These are phyloP conservation scores for Zygaena filipendulae DNA, from an alignment of 2,888 invertebrate genomes.

Conservation along the genomic window DNA sequence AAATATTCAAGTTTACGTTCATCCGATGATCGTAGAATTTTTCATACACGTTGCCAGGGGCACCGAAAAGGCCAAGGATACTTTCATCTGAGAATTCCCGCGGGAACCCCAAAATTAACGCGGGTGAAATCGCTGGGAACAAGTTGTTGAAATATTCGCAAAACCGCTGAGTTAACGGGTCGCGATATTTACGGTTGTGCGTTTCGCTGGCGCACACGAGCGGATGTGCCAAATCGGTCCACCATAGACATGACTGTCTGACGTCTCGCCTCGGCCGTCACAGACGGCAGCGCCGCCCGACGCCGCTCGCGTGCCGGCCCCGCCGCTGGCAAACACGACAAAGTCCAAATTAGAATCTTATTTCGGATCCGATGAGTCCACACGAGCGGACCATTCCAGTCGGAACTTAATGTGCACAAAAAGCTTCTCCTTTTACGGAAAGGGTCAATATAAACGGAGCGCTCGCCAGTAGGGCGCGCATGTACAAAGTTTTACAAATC, in stretches of 20 bases:
- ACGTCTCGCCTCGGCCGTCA: constrained; percentile 44
- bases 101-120: too few species aligned
- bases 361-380: constrained; percentile 28
- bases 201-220: constrained; percentile 42
- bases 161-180: constrained; percentile 28
- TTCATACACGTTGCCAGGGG: too few species aligned
- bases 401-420: too few species aligned
- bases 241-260: constrained; percentile 47
- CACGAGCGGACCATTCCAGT: constrained; percentile 25
- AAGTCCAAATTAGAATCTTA: constrained; percentile 30
- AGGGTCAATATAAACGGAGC: background rate
- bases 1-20: too few species aligned
- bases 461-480: constrained; percentile 10
- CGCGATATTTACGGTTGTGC: constrained; percentile 47
- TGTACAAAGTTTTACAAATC: constrained; percentile 23
- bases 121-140: too few species aligned
- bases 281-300: constrained; percentile 57
- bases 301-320: constrained; percentile 59
- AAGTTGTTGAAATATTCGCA: constrained; percentile 19
- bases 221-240: constrained; percentile 66
- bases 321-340: constrained; percentile 42
- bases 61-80: too few species aligned
- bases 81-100: too few species aligned
- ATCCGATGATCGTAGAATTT: too few species aligned
- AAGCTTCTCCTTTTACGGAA: background rate